Evolutionary conservation across 1,140 invertebrate genomes (phyloP).

Genomic region (Scylla paramamosain): DNA sequence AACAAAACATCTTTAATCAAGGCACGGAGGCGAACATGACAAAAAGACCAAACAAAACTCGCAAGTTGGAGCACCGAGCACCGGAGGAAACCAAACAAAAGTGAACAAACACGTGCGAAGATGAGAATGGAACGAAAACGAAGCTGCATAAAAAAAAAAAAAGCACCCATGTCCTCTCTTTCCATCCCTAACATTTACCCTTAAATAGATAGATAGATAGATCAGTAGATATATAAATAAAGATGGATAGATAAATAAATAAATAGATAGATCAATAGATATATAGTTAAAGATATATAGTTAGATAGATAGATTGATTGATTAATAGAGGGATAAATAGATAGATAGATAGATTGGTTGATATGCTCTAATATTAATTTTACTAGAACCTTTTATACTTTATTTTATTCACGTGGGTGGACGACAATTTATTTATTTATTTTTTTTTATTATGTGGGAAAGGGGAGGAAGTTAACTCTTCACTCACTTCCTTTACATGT

Average conservation of each 20-base stretch:
- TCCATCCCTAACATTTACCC: not conserved
- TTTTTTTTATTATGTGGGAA: too few relatives aligned
- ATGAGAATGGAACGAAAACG: not conserved
- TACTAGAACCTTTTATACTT: too few relatives aligned
- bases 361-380: not conserved
- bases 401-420: too few relatives aligned
- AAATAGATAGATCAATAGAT: too few relatives aligned
- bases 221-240: not conserved
- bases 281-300: not conserved
- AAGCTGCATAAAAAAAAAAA: not conserved
- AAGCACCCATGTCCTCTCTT: not conserved
- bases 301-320: not conserved
- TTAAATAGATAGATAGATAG: too few relatives aligned
- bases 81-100: not conserved
- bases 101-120: not conserved
- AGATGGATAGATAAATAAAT: not conserved
- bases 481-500: too few relatives aligned
- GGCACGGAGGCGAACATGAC: not conserved
- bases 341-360: not conserved
- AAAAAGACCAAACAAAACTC: not conserved
- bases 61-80: not conserved
- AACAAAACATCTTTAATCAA: not conserved
- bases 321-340: too few relatives aligned
- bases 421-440: too few relatives aligned
- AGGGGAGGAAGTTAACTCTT: too few relatives aligned